Percentiles rank a stretch among this genome's conserved stretches.
Conservation (phyloP, 2,888 invertebrate genomes). For the Chymomyza caudatula region DNA sequence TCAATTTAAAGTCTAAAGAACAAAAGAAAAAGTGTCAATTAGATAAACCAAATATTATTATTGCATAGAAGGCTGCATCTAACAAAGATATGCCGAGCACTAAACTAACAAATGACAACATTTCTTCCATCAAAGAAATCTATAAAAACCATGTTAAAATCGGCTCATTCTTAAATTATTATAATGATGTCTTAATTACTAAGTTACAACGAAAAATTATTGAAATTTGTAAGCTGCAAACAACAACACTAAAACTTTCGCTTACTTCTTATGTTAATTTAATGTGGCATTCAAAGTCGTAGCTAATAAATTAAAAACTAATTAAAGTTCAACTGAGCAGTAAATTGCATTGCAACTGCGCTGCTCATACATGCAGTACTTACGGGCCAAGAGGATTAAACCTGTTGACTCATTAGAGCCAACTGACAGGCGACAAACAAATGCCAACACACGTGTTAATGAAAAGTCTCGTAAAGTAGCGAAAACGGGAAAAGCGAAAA, state of each 20-base stretch:
- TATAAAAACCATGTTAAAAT: too few species aligned
- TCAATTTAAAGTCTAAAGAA: too few species aligned
- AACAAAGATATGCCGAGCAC: too few species aligned
- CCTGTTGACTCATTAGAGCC: constrained; percentile 65
- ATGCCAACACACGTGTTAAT: constrained; percentile 38
- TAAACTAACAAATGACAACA: background rate
- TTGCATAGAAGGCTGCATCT: background rate
- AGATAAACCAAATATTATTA: background rate
- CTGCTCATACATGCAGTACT: too few species aligned
- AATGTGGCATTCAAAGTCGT: background rate
- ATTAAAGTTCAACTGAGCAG: background rate
- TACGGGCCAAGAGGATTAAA: too few species aligned
- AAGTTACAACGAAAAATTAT: too few species aligned
- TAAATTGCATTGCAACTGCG: background rate
- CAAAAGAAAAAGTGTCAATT: too few species aligned
- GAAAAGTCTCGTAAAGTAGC: constrained; percentile 34
- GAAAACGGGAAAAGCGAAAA: background rate
- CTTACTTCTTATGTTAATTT: background rate
- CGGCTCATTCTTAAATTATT: too few species aligned
- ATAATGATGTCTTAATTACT: too few species aligned
- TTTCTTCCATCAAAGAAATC: background rate
- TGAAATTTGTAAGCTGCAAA: background rate
- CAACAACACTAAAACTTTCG: background rate
- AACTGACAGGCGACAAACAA: constrained; percentile 4
- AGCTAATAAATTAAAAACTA: background rate